A percentile compares a stretch with the other conserved stretches of the same genome.
Evolutionary conservation across 2,113 vertebrate species (phyloP).

Genomic region (Hippocampus comes): DNA sequence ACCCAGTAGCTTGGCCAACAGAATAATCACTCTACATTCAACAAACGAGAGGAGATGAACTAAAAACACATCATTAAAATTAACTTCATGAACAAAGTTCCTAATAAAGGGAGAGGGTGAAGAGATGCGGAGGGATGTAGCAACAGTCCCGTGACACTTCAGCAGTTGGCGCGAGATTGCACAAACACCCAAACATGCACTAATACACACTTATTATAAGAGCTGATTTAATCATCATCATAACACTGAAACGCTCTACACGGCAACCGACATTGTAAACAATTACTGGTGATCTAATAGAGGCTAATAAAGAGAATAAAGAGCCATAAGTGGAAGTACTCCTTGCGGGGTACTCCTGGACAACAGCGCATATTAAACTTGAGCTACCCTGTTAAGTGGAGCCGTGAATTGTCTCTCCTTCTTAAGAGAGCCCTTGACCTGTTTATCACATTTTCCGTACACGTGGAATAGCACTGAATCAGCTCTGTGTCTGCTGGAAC

Average conservation of each 20-base stretch:
- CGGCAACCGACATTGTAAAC: conserved; percentile 15
- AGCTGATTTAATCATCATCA: neutral
- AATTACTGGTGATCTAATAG: conserved; percentile 35
- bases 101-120: neutral
- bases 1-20: neutral
- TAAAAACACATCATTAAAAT: neutral
- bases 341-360: conserved; percentile 13
- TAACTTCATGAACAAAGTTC: neutral
- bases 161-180: neutral
- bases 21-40: neutral
- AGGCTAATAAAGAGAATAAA: conserved; percentile 27
- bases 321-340: conserved; percentile 27
- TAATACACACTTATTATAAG: neutral
- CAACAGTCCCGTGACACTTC: neutral
- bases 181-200: neutral
- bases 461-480: conserved; percentile 36
- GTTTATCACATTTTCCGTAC: conserved; percentile 40
- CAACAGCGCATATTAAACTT: conserved; percentile 25
- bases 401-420: conserved; percentile 24
- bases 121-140: neutral
- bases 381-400: conserved; percentile 32
- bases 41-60: neutral
- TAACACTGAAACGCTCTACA: neutral
- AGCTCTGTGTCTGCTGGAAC: conserved; percentile 9
- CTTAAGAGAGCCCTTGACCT: conserved; percentile 45